phyloP scores from a whole-genome alignment of 2,888 invertebrate species.

The Ypsolopha sequella region DNA sequence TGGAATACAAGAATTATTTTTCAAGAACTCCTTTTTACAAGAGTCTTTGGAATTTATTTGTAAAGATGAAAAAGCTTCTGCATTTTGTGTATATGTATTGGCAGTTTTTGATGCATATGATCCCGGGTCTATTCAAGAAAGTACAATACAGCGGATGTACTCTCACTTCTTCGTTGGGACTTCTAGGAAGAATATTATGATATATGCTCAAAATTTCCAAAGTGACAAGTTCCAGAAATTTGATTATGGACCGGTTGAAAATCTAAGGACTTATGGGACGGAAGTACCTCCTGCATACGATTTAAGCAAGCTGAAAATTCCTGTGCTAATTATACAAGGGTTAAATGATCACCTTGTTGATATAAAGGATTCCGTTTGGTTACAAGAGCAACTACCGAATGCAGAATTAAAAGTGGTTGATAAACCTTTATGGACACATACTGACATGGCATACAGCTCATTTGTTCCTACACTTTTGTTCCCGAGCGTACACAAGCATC shows the following conservation, averaged over 20 bases:
- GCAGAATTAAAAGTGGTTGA: too few species aligned
- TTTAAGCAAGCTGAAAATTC: constrained; percentile 34
- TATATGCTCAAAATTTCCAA: constrained; percentile 64
- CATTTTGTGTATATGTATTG: constrained; percentile 40
- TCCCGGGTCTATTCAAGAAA: constrained; percentile 59
- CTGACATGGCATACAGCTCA: too few species aligned
- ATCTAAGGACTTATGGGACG: constrained; percentile 38
- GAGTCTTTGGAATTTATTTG: constrained; percentile 27
- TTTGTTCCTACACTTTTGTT: too few species aligned
- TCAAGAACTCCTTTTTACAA: constrained; percentile 56
- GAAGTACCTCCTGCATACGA: constrained; percentile 41
- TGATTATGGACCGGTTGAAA: constrained; percentile 39
- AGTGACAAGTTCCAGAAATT: constrained; percentile 42
- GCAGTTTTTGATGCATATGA: constrained; percentile 69
- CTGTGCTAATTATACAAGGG: constrained; percentile 42
- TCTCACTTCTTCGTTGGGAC: constrained; percentile 64
- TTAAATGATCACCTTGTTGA: constrained; percentile 54
- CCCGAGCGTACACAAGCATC: too few species aligned
- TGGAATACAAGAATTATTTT: constrained; percentile 74
- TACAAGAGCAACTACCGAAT: too few species aligned
- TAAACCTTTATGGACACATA: too few species aligned
- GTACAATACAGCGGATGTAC: constrained; percentile 51
- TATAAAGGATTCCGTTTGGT: too few species aligned
- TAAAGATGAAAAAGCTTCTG: too few species aligned
- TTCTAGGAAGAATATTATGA: constrained; percentile 50